Evolutionary conservation across 2,888 invertebrate species (phyloP).

Genomic region (Prosapia bicincta): DNA sequence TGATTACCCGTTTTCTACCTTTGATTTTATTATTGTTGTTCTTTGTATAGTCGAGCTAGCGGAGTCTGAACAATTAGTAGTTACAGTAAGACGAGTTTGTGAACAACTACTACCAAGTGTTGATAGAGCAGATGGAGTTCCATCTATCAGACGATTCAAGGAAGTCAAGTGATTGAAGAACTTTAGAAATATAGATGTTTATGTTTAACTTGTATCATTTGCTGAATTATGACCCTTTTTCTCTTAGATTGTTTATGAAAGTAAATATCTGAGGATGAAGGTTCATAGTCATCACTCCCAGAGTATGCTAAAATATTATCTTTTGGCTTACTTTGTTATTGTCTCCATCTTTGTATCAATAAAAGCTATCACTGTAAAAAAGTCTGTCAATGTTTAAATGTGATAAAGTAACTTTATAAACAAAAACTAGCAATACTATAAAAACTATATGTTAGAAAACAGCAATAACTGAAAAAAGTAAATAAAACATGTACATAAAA

Average conservation of each 20-base stretch:
- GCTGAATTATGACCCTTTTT: neutral
- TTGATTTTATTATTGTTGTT: neutral
- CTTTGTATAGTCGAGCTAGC: neutral
- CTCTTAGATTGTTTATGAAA: neutral
- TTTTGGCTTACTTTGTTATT: neutral
- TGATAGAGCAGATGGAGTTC: neutral
- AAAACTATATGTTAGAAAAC: neutral
- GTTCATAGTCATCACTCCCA: too few species aligned
- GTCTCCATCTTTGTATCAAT: neutral
- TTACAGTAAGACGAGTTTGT: neutral
- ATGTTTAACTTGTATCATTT: neutral
- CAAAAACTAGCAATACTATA: too few species aligned
- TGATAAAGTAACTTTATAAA: neutral
- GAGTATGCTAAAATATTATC: neutral
- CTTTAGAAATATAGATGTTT: neutral
- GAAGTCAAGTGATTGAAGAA: slow-evolving; percentile 4
- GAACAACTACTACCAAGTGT: neutral
- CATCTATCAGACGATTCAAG: neutral
- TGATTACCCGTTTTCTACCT: slow-evolving; percentile 4
- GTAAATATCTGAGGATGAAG: too few species aligned
- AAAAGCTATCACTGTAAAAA: neutral
- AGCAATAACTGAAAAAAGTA: neutral
- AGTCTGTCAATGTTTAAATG: neutral
- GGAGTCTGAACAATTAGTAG: slow-evolving; percentile 1
- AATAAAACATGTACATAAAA: neutral